Evolutionary conservation across 1,140 invertebrate genomes (phyloP), one percentile per base, ranked within the genome.

Genomic region (Aphaenogaster floridana): DNA sequence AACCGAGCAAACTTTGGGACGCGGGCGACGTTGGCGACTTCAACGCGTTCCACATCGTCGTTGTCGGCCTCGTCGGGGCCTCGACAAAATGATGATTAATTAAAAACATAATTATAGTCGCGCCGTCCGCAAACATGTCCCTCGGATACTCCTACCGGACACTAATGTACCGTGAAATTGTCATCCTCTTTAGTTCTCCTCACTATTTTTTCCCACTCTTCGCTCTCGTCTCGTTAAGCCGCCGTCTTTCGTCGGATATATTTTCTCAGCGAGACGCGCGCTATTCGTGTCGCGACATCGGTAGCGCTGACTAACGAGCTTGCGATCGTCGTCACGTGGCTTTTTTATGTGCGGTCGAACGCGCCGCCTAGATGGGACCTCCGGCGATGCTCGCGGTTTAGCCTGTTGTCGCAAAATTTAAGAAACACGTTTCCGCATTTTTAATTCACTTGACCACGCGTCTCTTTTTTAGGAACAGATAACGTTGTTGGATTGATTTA

Each of bases 131-230:
- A 88, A 90, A 86, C 86, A 84, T 84, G 80, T 84, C 80, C 48
- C 77, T 13, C 15, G 85, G 74, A 68, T 66, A 90, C 91, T 89
- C 90, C 91, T 86, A 91, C 78, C 39, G 88, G 68, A 61, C 88
- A 61, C 88, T 93, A 93, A 94, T 93, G 92, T 92, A 92, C 89
- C 93, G 92, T 94, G 90, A 94, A 94, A 94, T 94, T 94, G 91
- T 93, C 93, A 88, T 92, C 89, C 88, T 28, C 50, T 76, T 86
- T 89, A 71, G 86, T 52, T 39, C 64, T 5, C 59, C 52, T 84
- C 21, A 34, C 21, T 84, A 74, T 74, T 84, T 68, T 89, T 86
- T 81, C 68, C 39, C 48, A 15, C 54, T 42, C 52, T 28, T 85
- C 57, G 61, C 50, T 50, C 64, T 69, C 28, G 59, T 90, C 89